Percentiles rank a stretch among this genome's conserved stretches.
Conservation (phyloP, 2,888 invertebrate genomes). For the Antitype chi region DNA sequence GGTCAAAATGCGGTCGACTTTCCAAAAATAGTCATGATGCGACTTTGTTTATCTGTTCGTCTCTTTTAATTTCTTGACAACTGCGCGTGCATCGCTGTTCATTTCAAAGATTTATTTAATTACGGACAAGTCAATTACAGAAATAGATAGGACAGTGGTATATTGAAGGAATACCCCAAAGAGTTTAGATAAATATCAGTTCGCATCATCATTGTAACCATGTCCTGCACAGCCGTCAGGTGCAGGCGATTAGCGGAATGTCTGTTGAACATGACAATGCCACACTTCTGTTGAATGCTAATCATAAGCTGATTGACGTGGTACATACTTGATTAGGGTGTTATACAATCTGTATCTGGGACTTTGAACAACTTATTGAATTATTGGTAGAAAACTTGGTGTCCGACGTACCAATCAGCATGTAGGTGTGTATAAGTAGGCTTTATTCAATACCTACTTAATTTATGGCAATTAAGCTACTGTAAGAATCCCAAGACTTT, state of each 20-base stretch:
- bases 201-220: slow-evolving; percentile 26
- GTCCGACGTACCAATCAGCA: too few species aligned
- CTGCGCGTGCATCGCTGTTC: too few species aligned
- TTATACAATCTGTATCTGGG: neutral
- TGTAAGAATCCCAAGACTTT: neutral
- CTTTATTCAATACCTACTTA: neutral
- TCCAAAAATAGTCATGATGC: neutral
- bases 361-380: neutral
- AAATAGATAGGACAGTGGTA: neutral
- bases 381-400: too few species aligned
- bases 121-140: neutral
- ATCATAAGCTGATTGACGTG: slow-evolving; percentile 25
- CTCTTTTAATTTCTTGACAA: neutral
- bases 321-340: slow-evolving; percentile 24
- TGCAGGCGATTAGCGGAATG: slow-evolving; percentile 39
- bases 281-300: slow-evolving; percentile 36
- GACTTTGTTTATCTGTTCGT: neutral
- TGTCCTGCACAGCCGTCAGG: slow-evolving; percentile 21
- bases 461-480: neutral
- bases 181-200: neutral
- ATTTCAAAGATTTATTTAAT: neutral
- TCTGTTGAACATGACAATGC: slow-evolving; percentile 30
- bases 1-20: neutral
- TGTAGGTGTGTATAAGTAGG: too few species aligned
- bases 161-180: neutral